These are phyloP conservation scores for Drosophila pseudotalamancana DNA, from an alignment of 2,888 invertebrate genomes.

Conservation along the genomic window DNA sequence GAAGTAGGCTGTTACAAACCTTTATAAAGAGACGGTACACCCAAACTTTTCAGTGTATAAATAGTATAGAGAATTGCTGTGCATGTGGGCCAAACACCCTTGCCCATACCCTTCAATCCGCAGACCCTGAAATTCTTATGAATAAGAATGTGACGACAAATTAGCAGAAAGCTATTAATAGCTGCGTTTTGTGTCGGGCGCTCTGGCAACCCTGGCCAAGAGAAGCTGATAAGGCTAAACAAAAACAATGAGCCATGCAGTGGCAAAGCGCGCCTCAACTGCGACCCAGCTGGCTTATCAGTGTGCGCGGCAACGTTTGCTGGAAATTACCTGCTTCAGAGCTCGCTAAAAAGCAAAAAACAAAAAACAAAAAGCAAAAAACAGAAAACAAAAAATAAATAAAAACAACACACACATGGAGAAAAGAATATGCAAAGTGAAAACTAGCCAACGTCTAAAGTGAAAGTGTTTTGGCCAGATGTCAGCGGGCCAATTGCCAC, in stretches of 20 bases:
- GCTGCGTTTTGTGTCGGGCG: not conserved
- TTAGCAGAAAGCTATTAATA: slow-evolving; percentile 19
- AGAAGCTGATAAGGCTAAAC: slow-evolving; percentile 48
- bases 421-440: slow-evolving; percentile 8
- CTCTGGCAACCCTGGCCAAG: slow-evolving; percentile 52
- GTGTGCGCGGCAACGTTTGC: slow-evolving; percentile 42
- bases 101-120: slow-evolving; percentile 7
- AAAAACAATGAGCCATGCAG: slow-evolving; percentile 31
- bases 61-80: not conserved
- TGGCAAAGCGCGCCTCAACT: slow-evolving; percentile 33
- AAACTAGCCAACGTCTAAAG: slow-evolving; percentile 5
- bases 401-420: not conserved
- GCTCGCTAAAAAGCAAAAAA: not conserved
- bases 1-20: not conserved
- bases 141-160: slow-evolving; percentile 31
- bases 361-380: not conserved
- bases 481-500: slow-evolving; percentile 23
- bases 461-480: slow-evolving; percentile 38
- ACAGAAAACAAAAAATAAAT: slow-evolving; percentile 3
- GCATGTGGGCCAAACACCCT: slow-evolving; percentile 34
- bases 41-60: too few species aligned
- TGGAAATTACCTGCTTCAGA: slow-evolving; percentile 45
- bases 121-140: slow-evolving; percentile 29
- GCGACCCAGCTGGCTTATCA: slow-evolving; percentile 48
- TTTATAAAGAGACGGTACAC: not conserved